These are phyloP conservation scores for Thymallus thymallus DNA, from an alignment of 2,113 vertebrate species.

Conservation along the genomic window DNA sequence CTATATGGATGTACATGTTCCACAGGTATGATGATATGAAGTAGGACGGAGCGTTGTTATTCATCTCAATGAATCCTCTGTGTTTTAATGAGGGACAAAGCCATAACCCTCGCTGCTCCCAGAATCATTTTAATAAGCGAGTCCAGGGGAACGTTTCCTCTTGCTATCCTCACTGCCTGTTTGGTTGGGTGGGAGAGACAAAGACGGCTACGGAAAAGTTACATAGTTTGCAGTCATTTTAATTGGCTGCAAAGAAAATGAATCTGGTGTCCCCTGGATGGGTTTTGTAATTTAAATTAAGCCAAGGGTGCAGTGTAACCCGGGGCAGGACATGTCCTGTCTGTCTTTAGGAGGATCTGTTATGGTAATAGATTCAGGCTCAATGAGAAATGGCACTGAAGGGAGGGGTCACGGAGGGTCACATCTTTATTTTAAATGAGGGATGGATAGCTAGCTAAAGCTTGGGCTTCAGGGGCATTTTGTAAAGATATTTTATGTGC, in stretches of 20 bases:
- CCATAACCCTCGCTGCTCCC: constrained; percentile 30
- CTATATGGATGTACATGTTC: neutral
- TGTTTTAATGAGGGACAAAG: constrained; percentile 40
- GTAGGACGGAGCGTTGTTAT: neutral
- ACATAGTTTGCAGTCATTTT: constrained; percentile 28
- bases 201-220: neutral
- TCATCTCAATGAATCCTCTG: neutral
- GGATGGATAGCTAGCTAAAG: constrained; percentile 24
- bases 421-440: constrained; percentile 33
- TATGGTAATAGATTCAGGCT: constrained; percentile 42
- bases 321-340: constrained; percentile 40
- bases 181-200: neutral
- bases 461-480: constrained; percentile 9
- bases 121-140: constrained; percentile 39
- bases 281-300: constrained; percentile 29
- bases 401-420: constrained; percentile 41
- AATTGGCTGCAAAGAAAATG: constrained; percentile 32
- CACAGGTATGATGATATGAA: neutral
- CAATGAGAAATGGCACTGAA: constrained; percentile 40
- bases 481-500: constrained; percentile 5
- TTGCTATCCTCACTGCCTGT: neutral
- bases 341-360: constrained; percentile 30
- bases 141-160: constrained; percentile 24
- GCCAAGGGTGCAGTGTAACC: constrained; percentile 41
- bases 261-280: constrained; percentile 25